Percentiles rank a stretch among this genome's conserved stretches.
These are phyloP conservation scores for Aplocera efformata DNA, from an alignment of 2,888 invertebrate species.

Conservation along the genomic window DNA sequence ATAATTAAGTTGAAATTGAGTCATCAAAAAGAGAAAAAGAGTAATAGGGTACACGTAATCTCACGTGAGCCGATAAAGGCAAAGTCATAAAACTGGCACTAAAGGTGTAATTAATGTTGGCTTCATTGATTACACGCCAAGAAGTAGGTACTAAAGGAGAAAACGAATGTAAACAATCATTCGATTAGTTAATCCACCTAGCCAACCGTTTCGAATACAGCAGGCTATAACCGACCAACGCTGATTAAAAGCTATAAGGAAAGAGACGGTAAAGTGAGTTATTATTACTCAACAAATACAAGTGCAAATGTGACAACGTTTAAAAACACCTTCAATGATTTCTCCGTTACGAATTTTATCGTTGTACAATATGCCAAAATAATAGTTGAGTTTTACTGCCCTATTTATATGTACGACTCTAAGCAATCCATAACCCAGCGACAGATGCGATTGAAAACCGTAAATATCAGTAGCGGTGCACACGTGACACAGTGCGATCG, in stretches of 20 bases:
- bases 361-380: slow-evolving; percentile 13
- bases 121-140: slow-evolving; percentile 65
- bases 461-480: slow-evolving; percentile 61
- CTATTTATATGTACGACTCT: slow-evolving; percentile 24
- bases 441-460: slow-evolving; percentile 69
- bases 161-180: slow-evolving; percentile 67
- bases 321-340: background rate
- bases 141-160: slow-evolving; percentile 50
- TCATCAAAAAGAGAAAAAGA: slow-evolving; percentile 55
- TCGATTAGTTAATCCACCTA: slow-evolving; percentile 64
- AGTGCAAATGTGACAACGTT: background rate
- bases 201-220: slow-evolving; percentile 46
- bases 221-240: slow-evolving; percentile 41
- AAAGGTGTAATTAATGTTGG: slow-evolving; percentile 73
- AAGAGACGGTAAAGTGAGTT: slow-evolving; percentile 28
- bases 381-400: slow-evolving; percentile 16
- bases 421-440: slow-evolving; percentile 33
- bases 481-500: slow-evolving; percentile 62
- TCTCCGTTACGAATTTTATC: slow-evolving; percentile 10
- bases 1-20: slow-evolving; percentile 50
- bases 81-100: slow-evolving; percentile 64
- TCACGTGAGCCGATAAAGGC: slow-evolving; percentile 63
- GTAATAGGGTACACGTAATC: slow-evolving; percentile 67
- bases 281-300: slow-evolving; percentile 1
- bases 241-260: slow-evolving; percentile 55